These are phyloP conservation scores for Drosophila bipectinata DNA, from an alignment of 1,140 invertebrate species.

Conservation along the genomic window DNA sequence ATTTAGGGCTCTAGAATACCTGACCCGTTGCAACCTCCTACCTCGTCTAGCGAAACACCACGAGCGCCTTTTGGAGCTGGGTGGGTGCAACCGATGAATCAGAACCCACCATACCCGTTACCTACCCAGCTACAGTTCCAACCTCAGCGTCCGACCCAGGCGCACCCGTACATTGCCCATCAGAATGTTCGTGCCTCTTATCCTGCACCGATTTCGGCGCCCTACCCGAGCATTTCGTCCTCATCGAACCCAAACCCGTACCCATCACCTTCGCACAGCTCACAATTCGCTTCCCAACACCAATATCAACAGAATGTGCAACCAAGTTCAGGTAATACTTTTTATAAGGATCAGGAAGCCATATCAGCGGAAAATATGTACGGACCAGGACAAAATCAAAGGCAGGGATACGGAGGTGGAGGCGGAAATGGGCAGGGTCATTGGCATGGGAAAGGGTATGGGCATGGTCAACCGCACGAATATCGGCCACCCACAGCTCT, in stretches of 20 bases:
- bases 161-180: slow-evolving; percentile 18
- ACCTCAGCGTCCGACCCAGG: slow-evolving; percentile 2
- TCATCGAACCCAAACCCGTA: slow-evolving; percentile 2
- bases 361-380: slow-evolving; percentile 41
- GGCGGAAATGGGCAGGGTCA: slow-evolving; percentile 45
- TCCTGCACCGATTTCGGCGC: slow-evolving; percentile 27
- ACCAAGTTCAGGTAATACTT: too few species aligned
- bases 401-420: not conserved
- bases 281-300: slow-evolving; percentile 19
- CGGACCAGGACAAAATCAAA: slow-evolving; percentile 3
- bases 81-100: slow-evolving; percentile 71
- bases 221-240: slow-evolving; percentile 24
- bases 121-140: slow-evolving; percentile 26
- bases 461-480: slow-evolving; percentile 58
- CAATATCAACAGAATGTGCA: slow-evolving; percentile 23
- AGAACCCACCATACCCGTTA: slow-evolving; percentile 53
- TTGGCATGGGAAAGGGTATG: slow-evolving; percentile 51
- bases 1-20: slow-evolving; percentile 80
- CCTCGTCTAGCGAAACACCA: slow-evolving; percentile 53
- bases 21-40: slow-evolving; percentile 53
- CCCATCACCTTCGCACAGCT: slow-evolving; percentile 9
- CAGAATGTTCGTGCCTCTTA: slow-evolving; percentile 29
- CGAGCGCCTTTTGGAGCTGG: slow-evolving; percentile 78
- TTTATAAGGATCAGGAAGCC: too few species aligned
- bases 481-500: slow-evolving; percentile 58